Evolutionary conservation across 2,113 vertebrate species (phyloP), one percentile per base, ranked within the genome.

Genomic region (Drymodes brunneopygia): DNA sequence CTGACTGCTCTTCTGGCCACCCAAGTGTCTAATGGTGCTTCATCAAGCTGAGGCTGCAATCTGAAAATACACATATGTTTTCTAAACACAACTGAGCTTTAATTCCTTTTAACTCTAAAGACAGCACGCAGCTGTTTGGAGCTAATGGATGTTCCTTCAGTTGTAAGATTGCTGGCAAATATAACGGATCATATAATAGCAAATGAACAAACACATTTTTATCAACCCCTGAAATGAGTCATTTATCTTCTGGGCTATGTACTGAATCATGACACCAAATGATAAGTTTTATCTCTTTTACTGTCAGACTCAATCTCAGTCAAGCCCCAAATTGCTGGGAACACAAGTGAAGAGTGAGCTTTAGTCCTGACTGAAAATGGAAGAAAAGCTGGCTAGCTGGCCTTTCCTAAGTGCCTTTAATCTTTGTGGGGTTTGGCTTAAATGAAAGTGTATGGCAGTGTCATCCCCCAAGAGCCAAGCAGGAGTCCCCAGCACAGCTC

Each of bases 281-380:
- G 97, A 97, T 98, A 97, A 92, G 78, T 87, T 97, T 97, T 97
- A 97, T 94, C 95, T 97, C 92, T 97, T 97, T 96, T 97, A 94
- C 95, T 98, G 98, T 98, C 97, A 98, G 97, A 92, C 91, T 97
- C 94, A 96, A 97, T 98, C 96, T 94, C 95, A 89, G 93, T 95
- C 86, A 95, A 96, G 90, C 64, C 71, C 91, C 86, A 97, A 95
- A 98, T 96, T 96, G 95, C 87, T 60, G 81, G 81, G 71, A 85
- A 95, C 51, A 42, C 53, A 66, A 91, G 92, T 47, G 82, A 91
- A 57, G 82, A 81, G 77, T 35, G 62, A 88, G 83, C 69, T 86
- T 61, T 71, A 12, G 36, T 95, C 80, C 54, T 0, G 0, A 42
- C 35, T 17, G 25, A 97, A 77, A 81, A 79, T 45, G 53, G 38